Evolutionary conservation across 1,140 invertebrate species (phyloP), one percentile per base, ranked within the genome.

Genomic region (Conus betulinus): DNA sequence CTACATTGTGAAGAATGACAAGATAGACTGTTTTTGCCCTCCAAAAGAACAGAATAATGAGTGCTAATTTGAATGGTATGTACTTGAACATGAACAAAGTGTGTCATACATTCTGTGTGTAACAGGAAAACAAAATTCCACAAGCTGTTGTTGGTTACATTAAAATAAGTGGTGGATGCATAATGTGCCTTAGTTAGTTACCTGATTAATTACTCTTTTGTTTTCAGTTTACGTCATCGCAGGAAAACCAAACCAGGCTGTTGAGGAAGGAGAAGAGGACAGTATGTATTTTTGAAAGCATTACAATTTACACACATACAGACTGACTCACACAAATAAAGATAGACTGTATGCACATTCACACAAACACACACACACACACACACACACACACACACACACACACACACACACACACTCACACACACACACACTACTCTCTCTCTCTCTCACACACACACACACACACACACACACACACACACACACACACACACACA

Each of bases 171-270:
- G 39, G 39, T 39, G 39, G 39, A 39, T 39, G 39, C 39, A 39
- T 39, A 39, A 39, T 39, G 0, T 39, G 39, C 39, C 39, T 39
- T 39, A 39, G 39, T 39, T 39, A 1, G 39, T 39, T 39, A 39
- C 3, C 39, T 39, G 39, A 39, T 39, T 39, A 39, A 39, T 39
- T 39, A 39, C 39, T 39, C 39, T 15, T 84, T n/a, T 52, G 52
- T 53, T 84, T 84, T 63, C 90, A 95, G 93, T 94, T 57, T 93
- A 94, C 91, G 91, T 93, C 20, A 91, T 94, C 67, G 91, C 94
- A 51, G 93, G 93, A 55, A 95, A 95, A 88, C 94, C 94, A 25
- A 95, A 95, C 84, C 90, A 94, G 90, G 93, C 94, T 88, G 92
- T 92, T 82, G 93, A 94, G 88, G 93, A 93, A 51, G 92, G 93